Percentiles rank a stretch among this genome's conserved stretches.
Conservation (phyloP, 2,113 vertebrate species). For the Myiozetetes cayanensis region DNA sequence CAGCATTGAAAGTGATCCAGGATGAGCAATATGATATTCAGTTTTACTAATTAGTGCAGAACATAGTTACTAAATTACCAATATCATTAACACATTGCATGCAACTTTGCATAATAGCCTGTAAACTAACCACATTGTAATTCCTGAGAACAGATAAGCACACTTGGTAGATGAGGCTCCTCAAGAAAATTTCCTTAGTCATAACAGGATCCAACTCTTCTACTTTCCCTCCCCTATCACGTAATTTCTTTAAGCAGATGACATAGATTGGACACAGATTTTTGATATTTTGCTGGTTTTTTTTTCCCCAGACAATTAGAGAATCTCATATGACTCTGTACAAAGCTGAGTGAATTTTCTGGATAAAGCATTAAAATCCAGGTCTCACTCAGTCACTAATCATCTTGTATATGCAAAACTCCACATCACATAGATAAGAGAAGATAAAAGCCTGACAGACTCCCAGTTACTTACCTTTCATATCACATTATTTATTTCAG, state of each 20-base stretch:
- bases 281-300: background rate
- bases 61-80: conserved; percentile 42
- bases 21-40: conserved; percentile 34
- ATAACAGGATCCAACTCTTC: background rate
- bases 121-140: conserved; percentile 48
- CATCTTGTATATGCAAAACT: background rate
- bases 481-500: background rate
- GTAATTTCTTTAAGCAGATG: background rate
- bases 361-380: background rate
- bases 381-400: background rate
- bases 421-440: background rate
- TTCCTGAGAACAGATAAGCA: conserved; percentile 31
- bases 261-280: background rate
- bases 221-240: background rate
- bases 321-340: background rate
- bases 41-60: conserved; percentile 49
- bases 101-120: conserved; percentile 33
- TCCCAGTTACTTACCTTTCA: background rate
- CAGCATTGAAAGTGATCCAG: conserved; percentile 57
- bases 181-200: background rate
- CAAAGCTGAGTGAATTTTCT: background rate
- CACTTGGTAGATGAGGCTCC: background rate
- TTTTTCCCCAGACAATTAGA: background rate
- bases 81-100: conserved; percentile 48
- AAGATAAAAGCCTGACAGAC: background rate